Conservation (phyloP, 2,888 invertebrate genomes). For the Zhuqinia jingwanae region DNA sequence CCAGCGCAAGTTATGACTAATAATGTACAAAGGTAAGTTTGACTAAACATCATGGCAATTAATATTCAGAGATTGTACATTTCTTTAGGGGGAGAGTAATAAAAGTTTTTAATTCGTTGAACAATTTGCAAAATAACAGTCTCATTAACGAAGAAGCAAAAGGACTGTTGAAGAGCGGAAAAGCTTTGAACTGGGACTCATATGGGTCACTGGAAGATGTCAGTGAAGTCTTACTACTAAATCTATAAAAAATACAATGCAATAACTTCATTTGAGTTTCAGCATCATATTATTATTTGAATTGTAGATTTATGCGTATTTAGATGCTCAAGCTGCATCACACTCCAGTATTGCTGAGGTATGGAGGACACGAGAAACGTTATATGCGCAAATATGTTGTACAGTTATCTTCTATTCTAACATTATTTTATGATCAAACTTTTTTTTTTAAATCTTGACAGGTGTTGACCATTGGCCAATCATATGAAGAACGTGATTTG, state of each 20-base stretch:
- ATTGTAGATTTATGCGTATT: constrained; percentile 84
- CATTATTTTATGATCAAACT: too few relatives aligned
- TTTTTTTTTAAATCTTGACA: too few relatives aligned
- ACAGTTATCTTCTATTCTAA: too few relatives aligned
- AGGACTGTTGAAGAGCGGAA: constrained; percentile 76
- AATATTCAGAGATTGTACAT: too few relatives aligned
- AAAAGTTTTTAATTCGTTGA: too few relatives aligned
- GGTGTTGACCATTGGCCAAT: constrained; percentile 82
- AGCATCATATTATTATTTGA: constrained; percentile 58
- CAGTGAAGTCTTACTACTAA: constrained; percentile 14
- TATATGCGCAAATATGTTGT: too few relatives aligned
- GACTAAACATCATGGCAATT: not conserved
- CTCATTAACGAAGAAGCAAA: constrained; percentile 82
- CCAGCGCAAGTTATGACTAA: constrained; percentile 81
- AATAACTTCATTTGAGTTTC: not conserved
- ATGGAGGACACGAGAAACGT: too few relatives aligned
- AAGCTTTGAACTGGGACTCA: constrained; percentile 83
- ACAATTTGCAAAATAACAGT: constrained; percentile 81
- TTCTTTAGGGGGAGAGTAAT: too few relatives aligned
- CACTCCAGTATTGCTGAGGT: constrained; percentile 83
- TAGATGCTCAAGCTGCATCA: constrained; percentile 82
- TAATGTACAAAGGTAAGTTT: constrained; percentile 84
- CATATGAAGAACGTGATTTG: constrained; percentile 83
- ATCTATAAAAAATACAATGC: not conserved
- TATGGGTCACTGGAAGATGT: constrained; percentile 84